Percentiles rank a stretch among this genome's conserved stretches.
Evolutionary conservation across 2,888 invertebrate genomes (phyloP).

Genomic region (Sarcophaga variegata): DNA sequence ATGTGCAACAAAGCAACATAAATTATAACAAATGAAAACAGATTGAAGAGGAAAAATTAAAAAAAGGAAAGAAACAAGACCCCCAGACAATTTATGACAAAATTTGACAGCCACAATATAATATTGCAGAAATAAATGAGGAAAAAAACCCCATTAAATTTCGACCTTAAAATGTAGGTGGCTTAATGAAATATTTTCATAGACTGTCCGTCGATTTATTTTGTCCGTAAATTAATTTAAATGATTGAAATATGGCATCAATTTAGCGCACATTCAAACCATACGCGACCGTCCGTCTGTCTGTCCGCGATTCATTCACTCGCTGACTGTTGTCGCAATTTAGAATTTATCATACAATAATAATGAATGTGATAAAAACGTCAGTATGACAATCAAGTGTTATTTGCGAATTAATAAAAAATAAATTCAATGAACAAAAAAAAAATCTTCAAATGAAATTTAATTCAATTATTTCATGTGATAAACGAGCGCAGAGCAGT

Average conservation of each 20-base stretch:
- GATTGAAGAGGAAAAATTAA: not conserved
- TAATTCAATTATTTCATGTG: constrained; percentile 8
- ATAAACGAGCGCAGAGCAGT: not conserved
- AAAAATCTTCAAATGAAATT: constrained; percentile 1
- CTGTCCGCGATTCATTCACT: too few relatives aligned
- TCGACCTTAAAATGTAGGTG: not conserved
- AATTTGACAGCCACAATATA: not conserved
- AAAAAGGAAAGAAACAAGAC: not conserved
- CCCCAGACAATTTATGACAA: constrained; percentile 32
- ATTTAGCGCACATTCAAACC: too few relatives aligned
- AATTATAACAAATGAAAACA: constrained; percentile 15
- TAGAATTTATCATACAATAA: constrained; percentile 39
- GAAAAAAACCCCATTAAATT: not conserved
- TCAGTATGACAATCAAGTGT: constrained; percentile 38
- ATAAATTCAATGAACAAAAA: not conserved
- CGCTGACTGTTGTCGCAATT: not conserved
- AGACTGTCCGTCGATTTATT: not conserved
- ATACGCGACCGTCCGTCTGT: too few relatives aligned
- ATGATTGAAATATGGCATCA: too few relatives aligned
- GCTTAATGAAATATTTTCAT: constrained; percentile 4
- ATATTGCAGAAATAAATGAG: not conserved
- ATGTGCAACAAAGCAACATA: constrained; percentile 21
- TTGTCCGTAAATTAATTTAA: too few relatives aligned
- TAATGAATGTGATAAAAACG: constrained; percentile 55
- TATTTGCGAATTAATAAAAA: constrained; percentile 25